Base-by-base conservation (phyloP, 2,113 vertebrate species). In the Pedetes capensis region DNA sequence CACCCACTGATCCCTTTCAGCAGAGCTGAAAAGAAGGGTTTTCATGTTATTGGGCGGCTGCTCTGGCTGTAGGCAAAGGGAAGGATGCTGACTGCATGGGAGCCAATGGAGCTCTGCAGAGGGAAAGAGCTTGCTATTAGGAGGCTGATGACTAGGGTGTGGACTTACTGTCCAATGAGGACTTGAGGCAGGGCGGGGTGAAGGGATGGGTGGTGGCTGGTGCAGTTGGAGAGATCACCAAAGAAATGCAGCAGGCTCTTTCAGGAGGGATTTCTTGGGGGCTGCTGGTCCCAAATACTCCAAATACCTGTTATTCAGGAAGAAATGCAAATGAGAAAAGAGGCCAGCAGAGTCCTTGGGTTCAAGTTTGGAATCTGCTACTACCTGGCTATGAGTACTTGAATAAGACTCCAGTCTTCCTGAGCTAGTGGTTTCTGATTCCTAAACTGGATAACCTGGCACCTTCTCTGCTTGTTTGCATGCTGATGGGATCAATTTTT, bases 1-100 rank as follows among this genome's bases (percentile, higher is more conserved):
- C 95, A 93, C 87, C 82, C 90, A 29, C 90, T 0, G 5, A 17
- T 88, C 71, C 76, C 57, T 42, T 90, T 88, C 94, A 97, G 68
- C 20, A 4, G 0, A 17, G 32, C 12, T 51, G 69, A 81, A 44
- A 76, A 78, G 82, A 87, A 94, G 93, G 9, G 7, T 86, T 93
- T 94, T 59, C 0, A 0, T 1, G 18, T 79, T 25, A 92, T 68
- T 76, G 96, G 39, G 93, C 84, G 34, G 63, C 64, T 29, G 44
- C 0, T 3, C 11, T 53, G 63, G 86, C 93, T 89, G 81, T 61
- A 47, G 79, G 79, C 68, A 53, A 80, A 55, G 89, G 84, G 88
- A 71, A 42, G 39, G 86, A 11, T 34, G 55, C 51, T 0, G 47
- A 79, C 85, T 0, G 81, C 0, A 0, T n/a, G 8, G 14, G 68